A percentile compares a stretch with the other conserved stretches of the same genome.
Evolutionary conservation across 2,888 invertebrate genomes (phyloP).

Genomic region (Dorcus hopei): DNA sequence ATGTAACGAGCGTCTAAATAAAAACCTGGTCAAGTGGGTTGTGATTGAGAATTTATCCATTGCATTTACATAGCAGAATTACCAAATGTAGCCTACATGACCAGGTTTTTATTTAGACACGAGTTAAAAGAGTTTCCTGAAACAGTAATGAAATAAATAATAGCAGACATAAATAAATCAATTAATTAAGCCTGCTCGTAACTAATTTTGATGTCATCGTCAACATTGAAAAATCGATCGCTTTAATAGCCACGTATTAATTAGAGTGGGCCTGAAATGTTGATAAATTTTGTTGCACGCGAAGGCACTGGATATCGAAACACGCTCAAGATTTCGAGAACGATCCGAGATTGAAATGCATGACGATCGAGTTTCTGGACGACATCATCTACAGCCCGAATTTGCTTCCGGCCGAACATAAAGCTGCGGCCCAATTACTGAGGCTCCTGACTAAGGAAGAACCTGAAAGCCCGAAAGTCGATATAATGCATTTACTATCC

Average conservation of each 20-base stretch:
- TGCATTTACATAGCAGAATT: too few relatives aligned
- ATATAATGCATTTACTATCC: constrained; percentile 63
- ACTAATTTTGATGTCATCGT: too few relatives aligned
- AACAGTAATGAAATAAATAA: too few relatives aligned
- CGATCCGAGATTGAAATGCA: constrained; percentile 67
- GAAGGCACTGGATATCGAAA: constrained; percentile 86
- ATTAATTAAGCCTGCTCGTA: too few relatives aligned
- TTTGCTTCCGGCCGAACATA: constrained; percentile 82
- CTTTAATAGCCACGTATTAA: neutral
- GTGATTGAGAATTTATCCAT: too few relatives aligned
- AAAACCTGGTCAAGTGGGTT: too few relatives aligned
- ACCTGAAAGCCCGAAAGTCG: constrained; percentile 60
- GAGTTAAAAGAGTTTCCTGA: too few relatives aligned
- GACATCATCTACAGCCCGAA: constrained; percentile 83
- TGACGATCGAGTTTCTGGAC: constrained; percentile 83
- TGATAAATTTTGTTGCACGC: constrained; percentile 10
- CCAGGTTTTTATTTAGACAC: too few relatives aligned
- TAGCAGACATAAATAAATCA: too few relatives aligned
- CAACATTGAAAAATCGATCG: too few relatives aligned
- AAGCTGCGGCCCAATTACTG: constrained; percentile 79
- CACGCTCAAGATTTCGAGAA: constrained; percentile 86
- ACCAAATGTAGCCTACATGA: too few relatives aligned
- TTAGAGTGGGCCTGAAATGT: neutral
- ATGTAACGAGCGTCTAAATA: too few relatives aligned
- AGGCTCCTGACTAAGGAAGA: constrained; percentile 76